Evolutionary conservation across 2,888 invertebrate species (phyloP), one percentile per base, ranked within the genome.

Genomic region (Papilio demoleus): DNA sequence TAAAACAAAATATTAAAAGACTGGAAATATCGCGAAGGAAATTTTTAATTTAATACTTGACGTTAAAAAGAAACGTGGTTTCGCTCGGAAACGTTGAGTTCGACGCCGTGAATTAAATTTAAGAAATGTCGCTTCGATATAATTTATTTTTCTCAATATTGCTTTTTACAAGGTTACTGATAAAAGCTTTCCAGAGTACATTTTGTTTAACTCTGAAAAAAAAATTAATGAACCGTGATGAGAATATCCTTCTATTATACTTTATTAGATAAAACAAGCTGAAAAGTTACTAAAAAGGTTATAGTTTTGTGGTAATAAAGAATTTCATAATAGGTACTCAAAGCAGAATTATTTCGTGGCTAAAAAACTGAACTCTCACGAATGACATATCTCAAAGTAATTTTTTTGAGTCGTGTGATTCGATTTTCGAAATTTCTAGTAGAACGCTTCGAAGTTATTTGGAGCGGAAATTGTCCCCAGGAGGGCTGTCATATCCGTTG

Each of bases 381-480:
- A n/a, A n/a, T n/a, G n/a, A n/a, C n/a, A n/a, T n/a, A n/a, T n/a
- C n/a, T n/a, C n/a, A n/a, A n/a, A n/a, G 8, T 4, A 47, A 34
- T 22, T 14, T 24, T 12, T 50, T 12, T 2, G 6, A 38, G 4
- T 8, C 31, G 36, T 12, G 2, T 47, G 6, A 22, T 22, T 36
- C 14, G 14, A 59, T 59, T 66, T 22, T 24, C 34, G 19, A 11
- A 61, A 42, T 67, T 62, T 38, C 34, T 58, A 36, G 36, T 42
- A 14, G 56, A 17, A 45, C 14, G 68, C 65, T 17, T 31, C 59
- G n/a, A 53, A 68, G 60, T 68, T 64, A 68, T 50, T 68, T 68
- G 50, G 50, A 47, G 50, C 68, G 68, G 68, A 68, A 65, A 68
- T 68, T 38, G 53, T 34, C 53, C 53, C 34, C 65, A 40, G 60